phyloP scores from a whole-genome alignment of 2,888 invertebrate species.

The Cynaeus angustus region DNA sequence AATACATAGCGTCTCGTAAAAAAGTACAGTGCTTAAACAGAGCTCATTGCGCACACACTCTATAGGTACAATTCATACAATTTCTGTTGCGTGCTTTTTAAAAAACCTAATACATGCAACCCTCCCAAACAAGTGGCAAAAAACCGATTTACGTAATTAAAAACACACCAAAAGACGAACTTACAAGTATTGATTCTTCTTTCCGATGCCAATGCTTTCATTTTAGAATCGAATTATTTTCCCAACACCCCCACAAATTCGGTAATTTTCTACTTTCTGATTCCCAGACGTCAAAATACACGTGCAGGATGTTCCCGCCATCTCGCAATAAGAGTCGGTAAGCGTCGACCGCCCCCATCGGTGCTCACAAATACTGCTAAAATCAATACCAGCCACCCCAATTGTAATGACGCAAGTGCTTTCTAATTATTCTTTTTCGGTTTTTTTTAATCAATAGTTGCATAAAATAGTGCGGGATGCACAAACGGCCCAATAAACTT shows the following conservation, averaged over 20 bases:
- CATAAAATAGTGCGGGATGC: slow-evolving; percentile 35
- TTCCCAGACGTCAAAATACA: slow-evolving; percentile 67
- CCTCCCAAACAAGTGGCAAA: slow-evolving; percentile 40
- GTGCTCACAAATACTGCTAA: slow-evolving; percentile 56
- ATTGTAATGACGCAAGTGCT: slow-evolving; percentile 60
- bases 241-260: slow-evolving; percentile 34
- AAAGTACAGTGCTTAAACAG: slow-evolving; percentile 64
- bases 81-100: slow-evolving; percentile 67
- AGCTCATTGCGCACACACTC: slow-evolving; percentile 68
- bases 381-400: slow-evolving; percentile 61
- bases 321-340: slow-evolving; percentile 57
- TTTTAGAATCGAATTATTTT: slow-evolving; percentile 19
- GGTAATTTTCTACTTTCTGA: slow-evolving; percentile 58
- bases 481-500: neutral
- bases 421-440: slow-evolving; percentile 54
- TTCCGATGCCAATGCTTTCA: slow-evolving; percentile 19
- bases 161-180: neutral
- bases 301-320: slow-evolving; percentile 67
- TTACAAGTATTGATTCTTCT: slow-evolving; percentile 26
- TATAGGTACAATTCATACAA: slow-evolving; percentile 68
- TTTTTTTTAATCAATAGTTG: slow-evolving; percentile 56
- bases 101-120: slow-evolving; percentile 65
- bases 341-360: slow-evolving; percentile 53
- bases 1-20: slow-evolving; percentile 61
- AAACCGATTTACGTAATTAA: slow-evolving; percentile 19